Evolutionary conservation across 2,888 invertebrate species (phyloP).

Genomic region (Diplolepis rosae): DNA sequence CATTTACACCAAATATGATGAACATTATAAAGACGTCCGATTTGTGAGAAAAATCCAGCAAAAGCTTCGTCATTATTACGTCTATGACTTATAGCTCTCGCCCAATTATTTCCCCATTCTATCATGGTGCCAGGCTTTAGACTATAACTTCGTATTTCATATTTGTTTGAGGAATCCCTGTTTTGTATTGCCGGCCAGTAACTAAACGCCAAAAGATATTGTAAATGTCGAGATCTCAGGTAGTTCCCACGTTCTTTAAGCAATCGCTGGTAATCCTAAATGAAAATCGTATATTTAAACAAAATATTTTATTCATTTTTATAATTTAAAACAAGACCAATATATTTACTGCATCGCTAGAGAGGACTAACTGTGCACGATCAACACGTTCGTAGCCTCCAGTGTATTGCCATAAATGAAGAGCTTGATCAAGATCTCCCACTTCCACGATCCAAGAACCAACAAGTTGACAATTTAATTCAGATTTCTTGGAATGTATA

Average conservation of each 20-base stretch:
- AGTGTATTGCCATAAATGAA: conserved; percentile 96
- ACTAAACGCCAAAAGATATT: conserved; percentile 95
- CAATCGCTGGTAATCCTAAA: conserved; percentile 82
- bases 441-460: conserved; percentile 97
- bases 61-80: conserved; percentile 95
- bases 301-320: not conserved
- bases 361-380: conserved; percentile 82
- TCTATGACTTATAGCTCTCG: conserved; percentile 92
- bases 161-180: conserved; percentile 86
- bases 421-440: conserved; percentile 97
- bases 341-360: conserved; percentile 78
- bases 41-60: conserved; percentile 98
- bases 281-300: conserved; percentile 35
- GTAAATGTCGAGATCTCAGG: conserved; percentile 90
- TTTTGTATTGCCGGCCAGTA: conserved; percentile 94
- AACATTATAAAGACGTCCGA: conserved; percentile 96
- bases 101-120: conserved; percentile 99
- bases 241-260: conserved; percentile 85
- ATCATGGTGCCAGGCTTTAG: conserved; percentile 99
- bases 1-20: conserved; percentile 98
- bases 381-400: conserved; percentile 94
- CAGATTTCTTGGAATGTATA: conserved; percentile 82
- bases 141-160: conserved; percentile 94
- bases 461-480: conserved; percentile 88
- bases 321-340: not conserved